Evolutionary conservation across 2,888 invertebrate genomes (phyloP).

Genomic region (Andrena camellia): DNA sequence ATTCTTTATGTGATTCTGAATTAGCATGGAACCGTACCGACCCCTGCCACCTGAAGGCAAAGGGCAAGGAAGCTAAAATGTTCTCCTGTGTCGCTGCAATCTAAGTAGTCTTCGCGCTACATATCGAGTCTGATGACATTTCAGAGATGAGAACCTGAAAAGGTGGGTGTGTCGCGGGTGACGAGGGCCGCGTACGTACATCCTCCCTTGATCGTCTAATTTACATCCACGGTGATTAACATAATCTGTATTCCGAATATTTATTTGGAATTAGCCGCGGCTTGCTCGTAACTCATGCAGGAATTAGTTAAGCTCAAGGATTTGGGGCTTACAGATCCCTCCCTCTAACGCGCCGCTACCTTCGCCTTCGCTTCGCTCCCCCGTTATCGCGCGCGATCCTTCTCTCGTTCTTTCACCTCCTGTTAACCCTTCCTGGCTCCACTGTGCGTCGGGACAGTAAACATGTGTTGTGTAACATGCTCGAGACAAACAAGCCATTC

Average conservation of each 20-base stretch:
- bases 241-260: slow-evolving; percentile 85
- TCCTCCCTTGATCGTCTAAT: slow-evolving; percentile 78
- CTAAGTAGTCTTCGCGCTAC: too few relatives aligned
- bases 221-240: slow-evolving; percentile 84
- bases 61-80: too few relatives aligned
- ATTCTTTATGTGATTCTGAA: not conserved
- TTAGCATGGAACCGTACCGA: too few relatives aligned
- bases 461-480: not conserved
- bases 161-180: slow-evolving; percentile 1
- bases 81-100: too few relatives aligned
- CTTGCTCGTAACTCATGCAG: slow-evolving; percentile 83
- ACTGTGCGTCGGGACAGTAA: not conserved
- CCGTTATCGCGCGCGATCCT: slow-evolving; percentile 74
- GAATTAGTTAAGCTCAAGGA: slow-evolving; percentile 84
- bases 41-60: too few relatives aligned
- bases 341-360: slow-evolving; percentile 64
- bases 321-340: slow-evolving; percentile 79
- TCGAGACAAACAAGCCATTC: slow-evolving; percentile 1
- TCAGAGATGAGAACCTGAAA: slow-evolving; percentile 11
- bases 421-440: slow-evolving; percentile 20
- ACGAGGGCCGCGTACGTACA: slow-evolving; percentile 32
- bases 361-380: slow-evolving; percentile 63
- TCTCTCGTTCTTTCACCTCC: slow-evolving; percentile 55
- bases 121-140: not conserved
- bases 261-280: slow-evolving; percentile 84